Base-by-base conservation (phyloP, 1,140 invertebrate species). In the Zaprionus tsacasi region DNA sequence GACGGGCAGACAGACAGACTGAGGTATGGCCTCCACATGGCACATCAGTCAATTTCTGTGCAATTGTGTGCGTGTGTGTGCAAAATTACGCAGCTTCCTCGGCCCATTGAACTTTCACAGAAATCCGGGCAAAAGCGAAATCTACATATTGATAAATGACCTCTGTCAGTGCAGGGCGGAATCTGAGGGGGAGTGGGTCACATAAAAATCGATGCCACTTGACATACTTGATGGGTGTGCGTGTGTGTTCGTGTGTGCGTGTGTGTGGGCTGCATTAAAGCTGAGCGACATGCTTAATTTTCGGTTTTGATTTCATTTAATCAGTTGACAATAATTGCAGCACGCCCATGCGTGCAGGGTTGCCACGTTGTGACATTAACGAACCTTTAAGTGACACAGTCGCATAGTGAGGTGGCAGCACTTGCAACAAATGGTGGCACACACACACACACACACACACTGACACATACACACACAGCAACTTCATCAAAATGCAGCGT, bases 131-230 rank as follows among this genome's bases (percentile, higher is more conserved):
- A 25, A 55, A 38, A 38, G 40, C 45, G 56, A 88, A 88, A 87
- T 87, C 80, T 88, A 83, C 82, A 87, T 87, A 89, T 87, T 88
- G 82, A 87, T 87, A 87, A 87, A 87, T 83, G 83, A 88, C 83
- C 82, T 71, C 61, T 67, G 76, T 45, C 56, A 33, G 61, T 30
- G 72, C 6, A 7, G 40, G 1, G n/a, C 13, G 13, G 13, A 1
- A 21, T 1, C 21, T n/a, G n/a, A 21, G 21, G 6, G 13, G 54
- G 21, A 54, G 71, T 54, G 66, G 70, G n/a, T 8, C n/a, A 45
- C 73, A 67, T 74, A 69, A 78, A 83, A 87, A 87, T 87, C 82
- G 82, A 87, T 87, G 66, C 61, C 78, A 76, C 68, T 79, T 79
- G 82, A 86, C 82, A 79, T 82, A 73, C 72, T 57, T 12, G 8